phyloP scores from a whole-genome alignment of 2,888 invertebrate species.

The Mimas tiliae region DNA sequence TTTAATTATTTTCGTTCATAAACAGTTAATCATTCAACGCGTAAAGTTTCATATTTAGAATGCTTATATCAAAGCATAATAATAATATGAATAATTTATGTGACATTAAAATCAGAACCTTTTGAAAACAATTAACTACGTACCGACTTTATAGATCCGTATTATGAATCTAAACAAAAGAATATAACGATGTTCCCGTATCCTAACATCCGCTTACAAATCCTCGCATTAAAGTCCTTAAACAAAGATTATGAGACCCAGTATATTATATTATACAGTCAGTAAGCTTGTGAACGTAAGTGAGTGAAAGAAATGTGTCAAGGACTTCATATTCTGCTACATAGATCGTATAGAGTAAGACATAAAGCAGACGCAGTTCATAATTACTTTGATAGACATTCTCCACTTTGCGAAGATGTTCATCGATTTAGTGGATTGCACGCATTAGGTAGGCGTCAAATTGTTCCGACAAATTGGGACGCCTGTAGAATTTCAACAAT shows the following conservation, averaged over 20 bases:
- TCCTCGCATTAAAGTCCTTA: background rate
- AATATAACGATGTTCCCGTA: background rate
- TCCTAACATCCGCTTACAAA: background rate
- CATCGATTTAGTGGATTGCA: background rate
- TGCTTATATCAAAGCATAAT: no score
- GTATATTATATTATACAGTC: slow-evolving; percentile 9
- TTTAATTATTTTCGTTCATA: no score
- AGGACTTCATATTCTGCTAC: background rate
- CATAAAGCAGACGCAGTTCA: background rate
- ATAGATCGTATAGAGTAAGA: background rate
- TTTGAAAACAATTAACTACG: background rate
- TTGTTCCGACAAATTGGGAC: no score
- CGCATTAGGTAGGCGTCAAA: background rate
- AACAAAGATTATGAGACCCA: slow-evolving; percentile 2
- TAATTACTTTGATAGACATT: background rate
- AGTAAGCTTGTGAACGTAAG: background rate
- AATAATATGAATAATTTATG: no score
- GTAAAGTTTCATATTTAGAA: no score
- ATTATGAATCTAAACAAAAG: background rate
- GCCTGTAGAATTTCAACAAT: no score
- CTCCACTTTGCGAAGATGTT: background rate
- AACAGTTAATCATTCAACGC: no score
- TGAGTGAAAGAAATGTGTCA: slow-evolving; percentile 6
- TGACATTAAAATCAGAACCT: no score
- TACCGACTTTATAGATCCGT: background rate